These are phyloP conservation scores for Macrosoma leucophasiata DNA, from an alignment of 2,888 invertebrate species.

Conservation along the genomic window DNA sequence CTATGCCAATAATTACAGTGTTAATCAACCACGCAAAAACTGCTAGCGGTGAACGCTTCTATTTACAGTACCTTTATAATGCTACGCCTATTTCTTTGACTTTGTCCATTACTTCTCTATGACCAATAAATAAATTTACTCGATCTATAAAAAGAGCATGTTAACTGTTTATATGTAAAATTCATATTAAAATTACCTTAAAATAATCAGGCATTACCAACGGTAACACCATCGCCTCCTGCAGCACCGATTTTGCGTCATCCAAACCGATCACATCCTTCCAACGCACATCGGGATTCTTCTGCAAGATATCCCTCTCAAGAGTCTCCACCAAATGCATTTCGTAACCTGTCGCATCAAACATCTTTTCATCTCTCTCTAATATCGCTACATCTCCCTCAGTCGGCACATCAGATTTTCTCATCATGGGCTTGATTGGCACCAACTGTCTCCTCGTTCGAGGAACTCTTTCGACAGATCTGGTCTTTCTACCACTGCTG, in stretches of 20 bases:
- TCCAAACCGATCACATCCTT: slow-evolving; percentile 83
- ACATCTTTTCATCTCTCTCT: slow-evolving; percentile 69
- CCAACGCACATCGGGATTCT: slow-evolving; percentile 89
- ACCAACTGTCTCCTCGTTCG: slow-evolving; percentile 44
- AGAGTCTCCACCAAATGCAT: slow-evolving; percentile 86
- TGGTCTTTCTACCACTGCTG: slow-evolving; percentile 53
- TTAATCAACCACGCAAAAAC: no score
- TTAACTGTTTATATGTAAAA: no score
- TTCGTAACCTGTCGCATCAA: slow-evolving; percentile 83
- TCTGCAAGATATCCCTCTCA: slow-evolving; percentile 89
- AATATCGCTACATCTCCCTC: slow-evolving; percentile 55
- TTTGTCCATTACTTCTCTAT: no score
- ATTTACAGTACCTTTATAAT: no score
- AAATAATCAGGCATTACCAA: slow-evolving; percentile 93
- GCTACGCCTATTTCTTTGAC: no score
- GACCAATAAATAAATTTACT: no score
- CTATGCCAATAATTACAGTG: no score
- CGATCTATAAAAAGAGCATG: no score
- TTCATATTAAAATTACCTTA: no score
- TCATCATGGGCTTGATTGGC: slow-evolving; percentile 51
- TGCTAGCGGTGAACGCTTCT: no score
- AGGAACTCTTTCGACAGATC: slow-evolving; percentile 64
- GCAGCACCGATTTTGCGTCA: slow-evolving; percentile 84
- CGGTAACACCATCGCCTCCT: slow-evolving; percentile 92
- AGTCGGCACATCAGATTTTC: slow-evolving; percentile 49